Percentiles rank a stretch among this genome's conserved stretches.
Evolutionary conservation across 30 jellyfish, hydroid and myxozoan species (phyloP).

Genomic region (Aurelia aurita complex sp. Pacific): DNA sequence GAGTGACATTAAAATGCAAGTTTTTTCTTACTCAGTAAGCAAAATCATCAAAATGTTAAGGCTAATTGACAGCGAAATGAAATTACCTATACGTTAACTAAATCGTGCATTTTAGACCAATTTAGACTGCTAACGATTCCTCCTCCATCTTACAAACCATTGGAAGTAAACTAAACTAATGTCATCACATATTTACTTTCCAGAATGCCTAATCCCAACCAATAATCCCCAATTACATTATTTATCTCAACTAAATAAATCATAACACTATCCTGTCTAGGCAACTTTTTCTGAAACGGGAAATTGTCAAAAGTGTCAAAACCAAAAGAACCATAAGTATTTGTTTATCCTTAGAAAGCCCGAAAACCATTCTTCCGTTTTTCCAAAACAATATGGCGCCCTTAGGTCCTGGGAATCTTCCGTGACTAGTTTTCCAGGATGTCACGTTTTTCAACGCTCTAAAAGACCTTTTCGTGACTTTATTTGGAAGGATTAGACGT

Average conservation of each 20-base stretch:
- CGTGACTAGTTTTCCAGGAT: conserved; percentile 10
- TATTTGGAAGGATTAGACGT: conserved; percentile 2
- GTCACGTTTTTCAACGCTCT: background rate
- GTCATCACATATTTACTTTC: background rate
- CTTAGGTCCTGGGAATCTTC: background rate
- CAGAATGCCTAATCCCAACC: conserved; percentile 1
- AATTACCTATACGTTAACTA: too few species aligned
- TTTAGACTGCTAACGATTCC: too few species aligned
- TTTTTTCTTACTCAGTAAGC: too few species aligned
- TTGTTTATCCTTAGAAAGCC: too few species aligned
- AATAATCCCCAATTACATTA: background rate
- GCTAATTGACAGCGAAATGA: too few species aligned
- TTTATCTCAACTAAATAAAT: background rate
- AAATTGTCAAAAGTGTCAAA: background rate
- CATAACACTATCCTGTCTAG: background rate
- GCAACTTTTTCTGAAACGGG: background rate
- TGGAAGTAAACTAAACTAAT: too few species aligned
- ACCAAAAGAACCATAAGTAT: too few species aligned
- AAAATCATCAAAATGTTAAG: too few species aligned
- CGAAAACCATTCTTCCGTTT: too few species aligned
- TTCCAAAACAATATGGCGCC: conserved; percentile 2
- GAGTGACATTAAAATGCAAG: too few species aligned
- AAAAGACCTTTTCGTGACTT: background rate
- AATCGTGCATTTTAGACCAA: too few species aligned
- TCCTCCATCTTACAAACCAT: too few species aligned